phyloP scores from a whole-genome alignment of 2,113 vertebrate species.

The Mixornis gularis region DNA sequence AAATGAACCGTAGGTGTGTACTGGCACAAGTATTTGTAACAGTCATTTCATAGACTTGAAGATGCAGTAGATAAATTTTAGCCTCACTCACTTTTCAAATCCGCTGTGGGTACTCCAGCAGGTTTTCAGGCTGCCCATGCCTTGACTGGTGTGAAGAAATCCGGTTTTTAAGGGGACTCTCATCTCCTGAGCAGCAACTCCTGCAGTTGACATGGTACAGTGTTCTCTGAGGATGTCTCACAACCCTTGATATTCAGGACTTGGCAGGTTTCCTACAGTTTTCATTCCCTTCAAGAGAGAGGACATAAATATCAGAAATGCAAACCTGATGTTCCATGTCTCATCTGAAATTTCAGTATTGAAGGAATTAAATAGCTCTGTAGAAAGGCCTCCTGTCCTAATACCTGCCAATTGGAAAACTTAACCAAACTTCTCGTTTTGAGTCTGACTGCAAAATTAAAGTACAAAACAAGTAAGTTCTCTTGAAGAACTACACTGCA shows the following conservation, averaged over 20 bases:
- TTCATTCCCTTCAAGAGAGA: conserved; percentile 61
- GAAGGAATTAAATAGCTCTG: background rate
- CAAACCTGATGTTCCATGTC: background rate
- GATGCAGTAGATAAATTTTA: background rate
- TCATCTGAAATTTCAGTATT: background rate
- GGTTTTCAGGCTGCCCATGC: conserved; percentile 80
- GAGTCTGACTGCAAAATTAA: background rate
- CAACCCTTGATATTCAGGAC: background rate
- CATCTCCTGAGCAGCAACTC: conserved; percentile 89
- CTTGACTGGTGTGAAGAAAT: conserved; percentile 82
- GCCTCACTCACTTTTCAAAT: conserved; percentile 81
- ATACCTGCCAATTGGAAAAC: background rate
- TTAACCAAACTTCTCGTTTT: background rate
- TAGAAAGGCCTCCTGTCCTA: background rate
- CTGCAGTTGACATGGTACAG: conserved; percentile 87
- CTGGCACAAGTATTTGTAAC: accelerated
- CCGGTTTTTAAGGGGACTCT: conserved; percentile 81
- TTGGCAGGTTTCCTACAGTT: conserved; percentile 31
- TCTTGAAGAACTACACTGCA: background rate
- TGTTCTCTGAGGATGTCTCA: background rate
- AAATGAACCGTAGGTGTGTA: background rate
- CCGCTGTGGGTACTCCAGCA: conserved; percentile 79
- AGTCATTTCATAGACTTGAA: accelerated
- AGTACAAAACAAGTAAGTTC: background rate
- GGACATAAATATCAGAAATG: background rate